phyloP scores from a whole-genome alignment of 2,113 vertebrate genomes.

The Sminthopsis crassicaudata region DNA sequence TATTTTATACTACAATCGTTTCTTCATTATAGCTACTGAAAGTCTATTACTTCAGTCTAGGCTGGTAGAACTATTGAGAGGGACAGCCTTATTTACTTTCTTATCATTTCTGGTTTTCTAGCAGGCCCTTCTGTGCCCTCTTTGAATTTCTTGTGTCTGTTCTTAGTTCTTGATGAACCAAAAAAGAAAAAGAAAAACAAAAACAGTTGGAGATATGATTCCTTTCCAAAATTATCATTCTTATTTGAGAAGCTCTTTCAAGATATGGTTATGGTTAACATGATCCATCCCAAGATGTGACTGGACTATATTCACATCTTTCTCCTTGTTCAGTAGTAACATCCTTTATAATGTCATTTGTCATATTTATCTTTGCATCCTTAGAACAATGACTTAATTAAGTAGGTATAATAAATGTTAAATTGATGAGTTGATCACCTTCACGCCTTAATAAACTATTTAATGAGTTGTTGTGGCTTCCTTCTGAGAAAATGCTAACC shows the following conservation, averaged over 20 bases:
- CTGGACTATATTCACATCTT: background rate
- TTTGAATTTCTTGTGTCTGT: background rate
- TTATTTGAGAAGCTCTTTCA: background rate
- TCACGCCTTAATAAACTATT: background rate
- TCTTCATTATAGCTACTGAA: background rate
- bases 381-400: background rate
- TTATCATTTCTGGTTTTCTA: background rate
- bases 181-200: background rate
- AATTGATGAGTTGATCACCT: background rate
- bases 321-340: background rate
- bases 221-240: background rate
- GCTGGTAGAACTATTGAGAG: background rate
- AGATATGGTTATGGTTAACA: background rate
- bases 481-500: background rate
- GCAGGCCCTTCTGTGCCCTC: background rate
- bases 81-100: background rate
- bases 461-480: background rate
- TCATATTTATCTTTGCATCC: background rate
- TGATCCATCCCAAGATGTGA: background rate
- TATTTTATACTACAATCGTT: background rate
- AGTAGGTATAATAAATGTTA: background rate
- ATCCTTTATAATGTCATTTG: background rate
- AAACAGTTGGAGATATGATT: background rate
- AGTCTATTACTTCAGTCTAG: background rate
- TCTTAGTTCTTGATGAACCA: background rate